These are phyloP conservation scores for Bradypus variegatus DNA, from an alignment of 2,797 vertebrate species.

Conservation along the genomic window DNA sequence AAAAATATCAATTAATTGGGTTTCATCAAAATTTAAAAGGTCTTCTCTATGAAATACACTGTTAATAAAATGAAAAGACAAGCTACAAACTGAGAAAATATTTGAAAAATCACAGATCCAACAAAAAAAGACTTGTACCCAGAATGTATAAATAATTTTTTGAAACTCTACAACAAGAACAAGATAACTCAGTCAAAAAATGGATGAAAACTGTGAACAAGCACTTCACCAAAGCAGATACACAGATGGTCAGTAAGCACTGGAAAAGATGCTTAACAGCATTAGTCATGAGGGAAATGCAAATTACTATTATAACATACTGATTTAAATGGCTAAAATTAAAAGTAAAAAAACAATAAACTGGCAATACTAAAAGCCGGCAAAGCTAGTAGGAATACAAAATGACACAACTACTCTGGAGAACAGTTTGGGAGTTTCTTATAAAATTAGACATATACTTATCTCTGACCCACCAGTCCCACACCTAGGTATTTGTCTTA, in stretches of 20 bases:
- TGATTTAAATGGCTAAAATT: background rate
- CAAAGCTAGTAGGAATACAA: background rate
- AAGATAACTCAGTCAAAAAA: background rate
- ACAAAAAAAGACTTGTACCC: background rate
- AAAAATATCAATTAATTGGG: background rate
- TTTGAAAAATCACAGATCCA: background rate
- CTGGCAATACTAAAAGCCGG: background rate
- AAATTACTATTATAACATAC: background rate
- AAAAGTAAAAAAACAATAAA: background rate
- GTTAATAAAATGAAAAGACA: background rate
- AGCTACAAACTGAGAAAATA: background rate
- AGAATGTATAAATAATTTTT: background rate
- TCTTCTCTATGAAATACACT: slow-evolving; percentile 8
- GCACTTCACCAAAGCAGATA: background rate
- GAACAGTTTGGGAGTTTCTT: background rate
- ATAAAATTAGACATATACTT: background rate
- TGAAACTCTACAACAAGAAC: background rate
- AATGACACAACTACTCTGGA: background rate
- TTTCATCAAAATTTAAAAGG: background rate
- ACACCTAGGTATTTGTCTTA: background rate
- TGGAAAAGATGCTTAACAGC: background rate
- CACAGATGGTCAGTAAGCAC: background rate
- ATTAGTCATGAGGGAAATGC: background rate
- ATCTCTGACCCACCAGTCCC: background rate
- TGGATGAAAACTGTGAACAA: background rate